Percentiles rank a stretch among this genome's conserved stretches.
Conservation (phyloP, 2,888 invertebrate species). For the Pantelozetes paolii region DNA sequence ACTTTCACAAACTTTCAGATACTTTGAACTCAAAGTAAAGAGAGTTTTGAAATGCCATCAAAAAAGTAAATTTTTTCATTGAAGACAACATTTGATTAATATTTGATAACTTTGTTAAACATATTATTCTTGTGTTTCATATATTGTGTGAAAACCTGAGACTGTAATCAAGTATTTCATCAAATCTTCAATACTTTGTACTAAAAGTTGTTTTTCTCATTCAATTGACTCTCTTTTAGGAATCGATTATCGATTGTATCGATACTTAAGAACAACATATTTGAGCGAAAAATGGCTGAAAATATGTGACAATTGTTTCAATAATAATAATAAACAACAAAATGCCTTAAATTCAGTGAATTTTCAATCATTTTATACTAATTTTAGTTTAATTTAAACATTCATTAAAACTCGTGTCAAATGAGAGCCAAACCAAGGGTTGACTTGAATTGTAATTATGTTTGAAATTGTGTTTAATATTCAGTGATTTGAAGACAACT, state of each 20-base stretch:
- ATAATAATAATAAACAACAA: neutral
- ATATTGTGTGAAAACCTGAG: too few relatives aligned
- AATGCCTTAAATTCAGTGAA: constrained; percentile 21
- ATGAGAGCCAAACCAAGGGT: constrained; percentile 20
- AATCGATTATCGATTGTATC: constrained; percentile 36
- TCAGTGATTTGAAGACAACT: too few relatives aligned
- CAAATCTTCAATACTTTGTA: neutral
- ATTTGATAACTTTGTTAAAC: too few relatives aligned
- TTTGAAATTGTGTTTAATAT: neutral
- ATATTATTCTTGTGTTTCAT: too few relatives aligned
- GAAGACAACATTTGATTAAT: too few relatives aligned
- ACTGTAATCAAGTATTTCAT: too few relatives aligned
- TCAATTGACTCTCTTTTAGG: neutral
- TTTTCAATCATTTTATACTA: neutral
- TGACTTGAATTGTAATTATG: neutral
- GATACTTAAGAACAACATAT: neutral
- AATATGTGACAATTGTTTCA: constrained; percentile 1
- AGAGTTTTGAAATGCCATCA: too few relatives aligned
- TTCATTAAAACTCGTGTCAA: neutral
- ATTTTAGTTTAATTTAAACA: too few relatives aligned
- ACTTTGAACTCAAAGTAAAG: constrained; percentile 1
- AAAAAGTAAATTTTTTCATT: too few relatives aligned
- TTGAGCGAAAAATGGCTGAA: constrained; percentile 31
- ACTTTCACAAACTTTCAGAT: neutral
- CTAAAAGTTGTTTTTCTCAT: neutral